These are phyloP conservation scores for Clinocottus analis DNA, from an alignment of 2,113 vertebrate genomes.

Conservation along the genomic window DNA sequence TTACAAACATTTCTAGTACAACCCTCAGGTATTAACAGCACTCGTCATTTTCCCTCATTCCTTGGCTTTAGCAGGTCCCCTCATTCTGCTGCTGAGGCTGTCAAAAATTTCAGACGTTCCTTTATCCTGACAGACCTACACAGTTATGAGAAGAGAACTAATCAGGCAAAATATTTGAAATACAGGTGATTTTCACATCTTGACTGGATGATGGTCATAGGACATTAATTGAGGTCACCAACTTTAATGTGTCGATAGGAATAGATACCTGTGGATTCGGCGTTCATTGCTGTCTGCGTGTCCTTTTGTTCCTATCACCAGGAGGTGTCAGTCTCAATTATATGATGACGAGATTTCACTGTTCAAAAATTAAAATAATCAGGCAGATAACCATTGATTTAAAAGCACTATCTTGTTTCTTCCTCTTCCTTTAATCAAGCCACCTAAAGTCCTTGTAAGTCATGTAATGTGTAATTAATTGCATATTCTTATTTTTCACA, in stretches of 20 bases:
- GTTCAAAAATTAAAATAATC: neutral
- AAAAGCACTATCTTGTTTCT: neutral
- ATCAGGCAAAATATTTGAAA: neutral
- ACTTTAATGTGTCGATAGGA: neutral
- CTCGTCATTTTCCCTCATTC: neutral
- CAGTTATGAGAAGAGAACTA: neutral
- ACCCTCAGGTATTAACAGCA: neutral
- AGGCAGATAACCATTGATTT: neutral
- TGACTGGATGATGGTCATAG: neutral
- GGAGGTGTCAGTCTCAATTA: neutral
- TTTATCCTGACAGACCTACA: neutral
- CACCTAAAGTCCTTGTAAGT: neutral
- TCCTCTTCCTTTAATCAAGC: neutral
- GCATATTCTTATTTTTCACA: neutral
- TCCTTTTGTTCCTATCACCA: neutral
- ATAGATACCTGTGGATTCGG: neutral
- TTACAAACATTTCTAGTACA: neutral
- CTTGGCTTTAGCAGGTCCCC: neutral
- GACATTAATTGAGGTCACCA: neutral
- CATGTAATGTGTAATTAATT: neutral
- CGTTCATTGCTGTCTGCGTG: neutral
- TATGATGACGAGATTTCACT: neutral
- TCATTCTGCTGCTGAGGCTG: neutral
- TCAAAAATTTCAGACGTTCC: neutral
- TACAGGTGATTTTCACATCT: neutral